Percentiles rank a stretch among this genome's conserved stretches.
These are phyloP conservation scores for Drosophila insularis DNA, from an alignment of 1,140 invertebrate species.

Conservation along the genomic window DNA sequence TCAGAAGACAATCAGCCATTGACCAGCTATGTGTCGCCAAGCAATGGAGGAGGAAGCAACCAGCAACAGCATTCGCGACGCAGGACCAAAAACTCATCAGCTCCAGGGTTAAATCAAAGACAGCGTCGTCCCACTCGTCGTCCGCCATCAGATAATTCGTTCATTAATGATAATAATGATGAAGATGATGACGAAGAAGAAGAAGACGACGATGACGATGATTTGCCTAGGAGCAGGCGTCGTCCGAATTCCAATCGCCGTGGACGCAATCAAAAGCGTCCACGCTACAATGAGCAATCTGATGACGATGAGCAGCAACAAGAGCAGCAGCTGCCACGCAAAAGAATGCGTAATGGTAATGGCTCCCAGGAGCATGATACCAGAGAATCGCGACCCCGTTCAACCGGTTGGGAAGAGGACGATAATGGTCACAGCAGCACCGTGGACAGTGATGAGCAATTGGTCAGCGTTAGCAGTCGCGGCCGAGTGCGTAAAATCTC, in stretches of 20 bases:
- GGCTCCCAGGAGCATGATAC: slow-evolving; percentile 43
- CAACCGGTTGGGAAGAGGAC: neutral
- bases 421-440: slow-evolving; percentile 52
- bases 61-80: slow-evolving; percentile 26
- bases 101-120: slow-evolving; percentile 41
- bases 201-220: slow-evolving; percentile 65
- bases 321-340: slow-evolving; percentile 31
- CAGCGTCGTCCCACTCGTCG: slow-evolving; percentile 42
- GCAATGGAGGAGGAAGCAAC: slow-evolving; percentile 33
- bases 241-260: slow-evolving; percentile 24
- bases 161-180: slow-evolving; percentile 60
- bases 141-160: slow-evolving; percentile 58
- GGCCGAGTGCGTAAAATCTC: slow-evolving; percentile 92
- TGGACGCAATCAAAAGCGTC: slow-evolving; percentile 83
- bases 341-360: slow-evolving; percentile 54
- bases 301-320: slow-evolving; percentile 83
- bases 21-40: slow-evolving; percentile 71
- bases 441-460: slow-evolving; percentile 81
- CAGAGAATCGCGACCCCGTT: slow-evolving; percentile 5
- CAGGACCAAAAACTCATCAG: slow-evolving; percentile 50
- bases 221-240: slow-evolving; percentile 43
- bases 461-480: slow-evolving; percentile 90
- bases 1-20: slow-evolving; percentile 84
- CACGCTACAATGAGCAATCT: slow-evolving; percentile 87
- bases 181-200: slow-evolving; percentile 68